Conservation (phyloP, 2,888 invertebrate species). For the Zele albiditarsus region DNA sequence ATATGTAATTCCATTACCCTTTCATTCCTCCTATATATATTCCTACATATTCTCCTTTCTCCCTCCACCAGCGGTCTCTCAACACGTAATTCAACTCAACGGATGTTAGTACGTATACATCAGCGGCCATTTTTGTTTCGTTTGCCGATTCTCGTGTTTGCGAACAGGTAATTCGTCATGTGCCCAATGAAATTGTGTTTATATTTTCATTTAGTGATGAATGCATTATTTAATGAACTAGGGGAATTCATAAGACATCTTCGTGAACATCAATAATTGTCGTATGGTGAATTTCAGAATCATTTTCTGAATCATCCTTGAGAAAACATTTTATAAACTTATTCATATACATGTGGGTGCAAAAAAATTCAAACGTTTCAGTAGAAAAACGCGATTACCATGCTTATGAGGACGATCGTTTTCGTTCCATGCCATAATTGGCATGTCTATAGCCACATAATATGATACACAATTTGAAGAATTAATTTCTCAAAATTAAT, state of each 20-base stretch:
- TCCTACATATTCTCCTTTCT: background rate
- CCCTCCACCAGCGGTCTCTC: background rate
- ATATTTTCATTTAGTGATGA: too few relatives aligned
- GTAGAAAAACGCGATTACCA: too few relatives aligned
- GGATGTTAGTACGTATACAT: background rate
- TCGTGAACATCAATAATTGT: too few relatives aligned
- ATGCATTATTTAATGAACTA: too few relatives aligned
- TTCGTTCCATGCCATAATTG: too few relatives aligned
- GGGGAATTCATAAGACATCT: too few relatives aligned
- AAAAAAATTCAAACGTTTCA: too few relatives aligned
- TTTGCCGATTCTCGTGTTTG: background rate
- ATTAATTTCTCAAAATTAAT: too few relatives aligned
- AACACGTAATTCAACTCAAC: background rate
- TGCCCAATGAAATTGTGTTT: too few relatives aligned
- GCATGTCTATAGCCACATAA: too few relatives aligned
- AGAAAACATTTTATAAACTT: background rate
- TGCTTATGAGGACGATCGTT: too few relatives aligned
- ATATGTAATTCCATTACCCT: background rate
- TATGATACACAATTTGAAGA: too few relatives aligned
- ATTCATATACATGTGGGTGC: background rate
- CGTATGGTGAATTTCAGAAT: background rate
- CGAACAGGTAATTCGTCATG: background rate
- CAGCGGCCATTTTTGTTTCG: background rate
- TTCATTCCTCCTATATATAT: background rate
- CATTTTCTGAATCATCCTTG: background rate